These are phyloP conservation scores for Corythornis leucogaster DNA, from an alignment of 2,797 vertebrate genomes.

Conservation along the genomic window DNA sequence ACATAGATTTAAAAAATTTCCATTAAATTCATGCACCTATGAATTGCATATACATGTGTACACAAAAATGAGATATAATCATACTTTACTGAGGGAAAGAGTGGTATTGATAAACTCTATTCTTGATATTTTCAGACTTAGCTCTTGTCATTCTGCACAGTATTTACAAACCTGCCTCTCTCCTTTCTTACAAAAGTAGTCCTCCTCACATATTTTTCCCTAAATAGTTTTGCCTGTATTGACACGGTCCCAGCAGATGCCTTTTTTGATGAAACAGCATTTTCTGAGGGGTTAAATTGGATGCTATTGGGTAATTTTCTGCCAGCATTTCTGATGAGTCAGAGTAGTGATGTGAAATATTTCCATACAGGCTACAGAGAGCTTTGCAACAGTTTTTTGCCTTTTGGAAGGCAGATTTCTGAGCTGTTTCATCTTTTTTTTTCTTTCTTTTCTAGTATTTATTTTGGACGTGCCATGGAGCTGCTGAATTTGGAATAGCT, in stretches of 20 bases:
- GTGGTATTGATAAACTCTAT: fast-evolving
- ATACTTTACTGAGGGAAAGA: background rate
- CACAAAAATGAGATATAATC: background rate
- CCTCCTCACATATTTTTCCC: background rate
- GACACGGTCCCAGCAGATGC: background rate
- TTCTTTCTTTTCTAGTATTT: background rate
- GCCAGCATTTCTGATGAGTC: conserved; percentile 30
- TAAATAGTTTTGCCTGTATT: background rate
- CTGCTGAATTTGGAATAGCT: background rate
- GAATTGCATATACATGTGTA: fast-evolving
- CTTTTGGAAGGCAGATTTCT: background rate
- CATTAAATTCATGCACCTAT: too few relatives aligned
- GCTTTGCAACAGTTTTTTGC: background rate
- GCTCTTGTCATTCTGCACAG: background rate
- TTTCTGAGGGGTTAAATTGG: conserved; percentile 33
- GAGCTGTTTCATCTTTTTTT: background rate
- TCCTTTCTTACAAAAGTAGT: background rate
- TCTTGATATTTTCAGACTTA: background rate
- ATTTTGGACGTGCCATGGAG: background rate
- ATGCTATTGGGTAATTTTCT: conserved; percentile 13
- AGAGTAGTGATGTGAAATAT: conserved; percentile 5
- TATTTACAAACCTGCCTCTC: background rate
- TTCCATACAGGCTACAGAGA: background rate
- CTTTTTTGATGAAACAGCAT: conserved; percentile 11
- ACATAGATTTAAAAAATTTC: background rate